Evolutionary conservation across 2,888 invertebrate genomes (phyloP), one percentile per base, ranked within the genome.

Genomic region (Phaonia tiefii): DNA sequence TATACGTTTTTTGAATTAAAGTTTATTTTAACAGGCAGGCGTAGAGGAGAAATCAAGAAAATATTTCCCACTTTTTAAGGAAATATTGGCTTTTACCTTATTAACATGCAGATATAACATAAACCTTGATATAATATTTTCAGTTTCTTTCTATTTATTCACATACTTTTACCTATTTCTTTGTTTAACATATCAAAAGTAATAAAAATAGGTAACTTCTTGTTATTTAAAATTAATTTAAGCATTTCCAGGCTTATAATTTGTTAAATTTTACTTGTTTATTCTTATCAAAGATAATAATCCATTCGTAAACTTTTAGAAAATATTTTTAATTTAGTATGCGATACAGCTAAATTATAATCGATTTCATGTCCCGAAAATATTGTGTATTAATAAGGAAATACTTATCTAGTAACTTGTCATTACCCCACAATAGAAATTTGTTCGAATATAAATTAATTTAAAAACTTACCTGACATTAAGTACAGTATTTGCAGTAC

Each of bases 1-100:
- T 84, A 99, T 99, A 90, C 93, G 98, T 73, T 99, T 99, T 92
- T 95, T 99, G 85, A 98, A 98, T 92, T 99, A 94, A 93, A 91
- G 13, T 25, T 26, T 7, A 37, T 26, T 25, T 46, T n/a, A 17
- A 42, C 54, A 15, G 46, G 31, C n/a, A 37, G n/a, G 56, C 22
- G 11, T 44, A 15, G 46, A 46, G 25, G 15, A 7, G 8, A 31
- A 15, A 39, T 26, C 13, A 20, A 3, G 54, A 66, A 31, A 51
- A 56, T 31, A 58, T 17, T 37, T 51, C 20, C 54, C 2, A 8
- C 31, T n/a, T 15, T 37, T 20, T 60, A 60, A 60, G 20, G 4
- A 22, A 17, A 51, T 51, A 51, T 51, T 22, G 51, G 51, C 46
- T 46, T 15, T 46, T 51, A 51, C 51, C 20, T 7, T 22, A 51